These are phyloP conservation scores for Podarcis raffonei DNA, from an alignment of 2,113 vertebrate genomes.

Conservation along the genomic window DNA sequence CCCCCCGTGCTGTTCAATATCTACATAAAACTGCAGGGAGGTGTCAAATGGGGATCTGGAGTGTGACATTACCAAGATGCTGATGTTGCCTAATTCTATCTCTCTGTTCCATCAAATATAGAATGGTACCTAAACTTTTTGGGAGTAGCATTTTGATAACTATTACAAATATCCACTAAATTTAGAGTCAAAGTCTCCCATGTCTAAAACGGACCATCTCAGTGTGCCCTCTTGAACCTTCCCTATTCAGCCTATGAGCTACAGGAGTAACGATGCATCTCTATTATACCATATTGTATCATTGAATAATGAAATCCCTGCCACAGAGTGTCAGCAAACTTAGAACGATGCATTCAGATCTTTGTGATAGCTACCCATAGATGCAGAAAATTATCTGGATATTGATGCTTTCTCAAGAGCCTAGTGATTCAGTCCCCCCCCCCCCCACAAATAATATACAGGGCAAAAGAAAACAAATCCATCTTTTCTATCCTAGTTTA, in stretches of 20 bases:
- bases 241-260: background rate
- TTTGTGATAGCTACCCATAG: constrained; percentile 8
- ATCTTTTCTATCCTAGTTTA: background rate
- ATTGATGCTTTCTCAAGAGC: background rate
- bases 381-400: background rate
- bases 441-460: constrained; percentile 10
- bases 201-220: background rate
- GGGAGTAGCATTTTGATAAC: background rate
- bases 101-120: background rate
- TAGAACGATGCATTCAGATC: constrained; percentile 11
- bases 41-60: too few species aligned
- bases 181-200: background rate
- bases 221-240: background rate
- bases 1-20: too few species aligned
- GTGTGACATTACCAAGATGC: too few species aligned
- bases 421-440: background rate
- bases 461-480: background rate
- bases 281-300: background rate
- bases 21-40: too few species aligned
- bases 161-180: background rate
- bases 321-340: background rate
- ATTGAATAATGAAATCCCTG: background rate
- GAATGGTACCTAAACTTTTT: background rate
- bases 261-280: background rate
- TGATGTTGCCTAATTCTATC: too few species aligned